Evolutionary conservation across 1,140 invertebrate species (phyloP), one percentile per base, ranked within the genome.

Genomic region (Drosophila ogumai): DNA sequence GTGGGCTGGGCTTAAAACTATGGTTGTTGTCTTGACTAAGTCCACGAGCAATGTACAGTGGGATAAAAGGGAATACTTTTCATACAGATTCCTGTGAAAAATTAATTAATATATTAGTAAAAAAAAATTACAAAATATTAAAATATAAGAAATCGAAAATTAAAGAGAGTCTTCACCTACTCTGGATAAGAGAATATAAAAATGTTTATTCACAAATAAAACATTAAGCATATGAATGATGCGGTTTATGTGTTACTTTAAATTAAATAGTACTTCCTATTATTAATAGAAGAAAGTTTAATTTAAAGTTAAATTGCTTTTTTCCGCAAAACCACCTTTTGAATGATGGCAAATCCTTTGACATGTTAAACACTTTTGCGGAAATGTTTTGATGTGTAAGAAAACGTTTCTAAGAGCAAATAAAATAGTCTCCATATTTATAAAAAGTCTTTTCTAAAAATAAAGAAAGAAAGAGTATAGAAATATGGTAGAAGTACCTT

Each of bases 1-100:
- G 84, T 88, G 84, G 84, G 84, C 80, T 69, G 84, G 84, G 84
- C 84, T 87, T 87, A 66, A 87, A 84, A 78, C 80, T 78, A 71
- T 71, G 82, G 82, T 81, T 86, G 46, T 9, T 72, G 82, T 71
- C 81, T 64, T 50, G 9, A 60, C 81, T 84, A 49, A 84, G 25
- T 84, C 72, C 76, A 72, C 41, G 67, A 65, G 49, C 55, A 54
- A 15, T 49, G 67, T 73, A 87, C 84, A 43, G 72, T 87, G 84
- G 72, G 44, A 6, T 3, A 3, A 50, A 4, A 2, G 6, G 6
- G n/a, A 3, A 2, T 25, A 19, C 19, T 5, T 13, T 8, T 19
- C 3, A 8, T 34, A 6, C 7, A 25, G 7, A 44, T 6, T 44
- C 6, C 8, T 1, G 12, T 1, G 22, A 13, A 1, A 41, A 41